Evolutionary conservation across 2,888 invertebrate species (phyloP), one percentile per base, ranked within the genome.

Genomic region (Biston stratarius): DNA sequence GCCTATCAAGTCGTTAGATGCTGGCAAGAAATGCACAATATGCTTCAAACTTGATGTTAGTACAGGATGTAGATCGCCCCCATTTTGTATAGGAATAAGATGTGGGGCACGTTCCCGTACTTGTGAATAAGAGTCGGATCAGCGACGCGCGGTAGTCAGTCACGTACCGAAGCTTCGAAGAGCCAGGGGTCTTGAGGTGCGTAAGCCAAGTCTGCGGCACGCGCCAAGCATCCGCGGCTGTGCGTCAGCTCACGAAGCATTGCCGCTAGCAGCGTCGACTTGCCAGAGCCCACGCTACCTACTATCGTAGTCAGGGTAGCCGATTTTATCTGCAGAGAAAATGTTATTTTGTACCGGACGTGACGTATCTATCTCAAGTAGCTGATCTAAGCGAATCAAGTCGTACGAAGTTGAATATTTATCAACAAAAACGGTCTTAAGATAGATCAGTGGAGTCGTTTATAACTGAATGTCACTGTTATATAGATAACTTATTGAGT

Each of bases 241-340:
- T 96, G 90, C 12, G 95, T 92, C 0, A 97, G 88, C 83, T 97
- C 97, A 5, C 96, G 95, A 6, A 98, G 91, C 59, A 98, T 94
- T 0, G 96, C 96, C 77, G 96, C 96, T 0, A 97, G 88, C 0
- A 97, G 81, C 0, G 96, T 96, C 2, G 96, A 96, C 85, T 97
- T 97, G 12, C 97, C 97, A 0, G 96, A 92, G 0, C 97, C 97
- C 0, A 97, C 97, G 0, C 96, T 95, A 0, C 97, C 97, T 24
- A 97, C 95, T 7, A 97, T 86, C 0, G 96, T 95, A 0, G 96
- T 94, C 0, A 96, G 84, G 5, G 93, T 82, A 58, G 89, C 90
- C 0, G 91, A 86, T 69, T 88, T 88, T 67, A 95, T 88, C 86
- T 92, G 82, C 0, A 55, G 24, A 12, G 11, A 38, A 36, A 0